These are phyloP conservation scores for Gonatopus flavifemur DNA, from an alignment of 1,140 invertebrate species.

Conservation along the genomic window DNA sequence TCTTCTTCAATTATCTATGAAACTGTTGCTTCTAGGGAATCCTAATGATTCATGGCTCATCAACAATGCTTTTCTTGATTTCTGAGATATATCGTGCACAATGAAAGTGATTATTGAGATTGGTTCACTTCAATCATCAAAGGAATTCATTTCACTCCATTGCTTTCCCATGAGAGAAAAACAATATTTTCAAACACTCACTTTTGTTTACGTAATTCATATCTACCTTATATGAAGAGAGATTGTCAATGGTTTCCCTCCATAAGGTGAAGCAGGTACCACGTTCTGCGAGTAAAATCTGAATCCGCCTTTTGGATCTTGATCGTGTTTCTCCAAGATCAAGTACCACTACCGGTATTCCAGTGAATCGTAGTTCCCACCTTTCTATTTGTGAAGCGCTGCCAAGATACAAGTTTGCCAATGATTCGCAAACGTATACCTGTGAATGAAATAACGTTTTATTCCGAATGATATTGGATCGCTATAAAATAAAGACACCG, in stretches of 20 bases:
- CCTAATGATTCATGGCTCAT: too few species aligned
- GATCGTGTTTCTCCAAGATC: slow-evolving; percentile 75
- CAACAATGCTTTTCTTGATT: too few species aligned
- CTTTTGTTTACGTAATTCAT: background rate
- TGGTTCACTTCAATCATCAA: too few species aligned
- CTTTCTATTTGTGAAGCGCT: slow-evolving; percentile 60
- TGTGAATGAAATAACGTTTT: slow-evolving; percentile 37
- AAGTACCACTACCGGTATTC: slow-evolving; percentile 78
- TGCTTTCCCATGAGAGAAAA: too few species aligned
- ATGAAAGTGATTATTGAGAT: too few species aligned
- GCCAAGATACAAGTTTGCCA: slow-evolving; percentile 78
- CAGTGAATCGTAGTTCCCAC: slow-evolving; percentile 78
- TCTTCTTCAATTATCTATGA: too few species aligned
- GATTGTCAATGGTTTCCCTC: slow-evolving; percentile 78
- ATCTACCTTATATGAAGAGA: slow-evolving; percentile 65
- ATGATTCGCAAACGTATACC: slow-evolving; percentile 76
- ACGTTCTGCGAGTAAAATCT: slow-evolving; percentile 77
- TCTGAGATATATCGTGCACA: too few species aligned
- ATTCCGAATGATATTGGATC: background rate
- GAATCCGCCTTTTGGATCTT: slow-evolving; percentile 70
- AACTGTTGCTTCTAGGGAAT: too few species aligned
- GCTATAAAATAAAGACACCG: background rate
- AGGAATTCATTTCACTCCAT: too few species aligned
- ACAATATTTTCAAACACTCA: too few species aligned
- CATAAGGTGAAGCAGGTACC: slow-evolving; percentile 85